Percentiles rank a stretch among this genome's conserved stretches.
Evolutionary conservation across 2,797 vertebrate species (phyloP).

Genomic region (Corythornis leucogaster): DNA sequence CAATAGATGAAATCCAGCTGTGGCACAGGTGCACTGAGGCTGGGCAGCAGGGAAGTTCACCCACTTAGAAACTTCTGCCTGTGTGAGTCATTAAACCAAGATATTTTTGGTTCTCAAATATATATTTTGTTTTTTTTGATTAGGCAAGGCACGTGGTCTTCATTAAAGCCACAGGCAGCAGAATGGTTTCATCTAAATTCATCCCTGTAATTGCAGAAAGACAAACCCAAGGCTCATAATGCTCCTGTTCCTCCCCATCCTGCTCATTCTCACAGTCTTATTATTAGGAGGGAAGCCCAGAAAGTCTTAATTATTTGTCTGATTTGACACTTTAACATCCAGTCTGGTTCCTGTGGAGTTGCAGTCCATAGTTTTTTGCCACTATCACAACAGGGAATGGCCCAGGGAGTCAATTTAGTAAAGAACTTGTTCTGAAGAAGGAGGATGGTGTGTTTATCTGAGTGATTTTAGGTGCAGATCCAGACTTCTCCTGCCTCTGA

Average conservation of each 20-base stretch:
- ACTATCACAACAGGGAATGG: neutral
- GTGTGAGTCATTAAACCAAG: conserved; percentile 46
- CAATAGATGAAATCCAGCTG: conserved; percentile 38
- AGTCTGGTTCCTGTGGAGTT: neutral
- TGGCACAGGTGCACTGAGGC: conserved; percentile 66
- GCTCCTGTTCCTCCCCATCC: neutral
- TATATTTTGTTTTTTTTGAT: conserved; percentile 51
- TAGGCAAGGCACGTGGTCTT: conserved; percentile 51
- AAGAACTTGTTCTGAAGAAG: neutral
- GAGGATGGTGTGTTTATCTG: neutral
- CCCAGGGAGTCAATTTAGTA: neutral
- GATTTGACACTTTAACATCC: neutral
- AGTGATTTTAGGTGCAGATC: neutral
- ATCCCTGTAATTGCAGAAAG: conserved; percentile 29
- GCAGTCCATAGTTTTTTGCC: neutral
- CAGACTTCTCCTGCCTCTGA: neutral
- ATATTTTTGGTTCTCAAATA: conserved; percentile 50
- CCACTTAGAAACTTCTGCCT: conserved; percentile 43
- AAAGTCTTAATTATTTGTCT: neutral
- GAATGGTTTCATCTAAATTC: conserved; percentile 25
- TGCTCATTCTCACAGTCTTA: neutral
- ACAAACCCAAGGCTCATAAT: neutral
- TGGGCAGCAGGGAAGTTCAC: neutral
- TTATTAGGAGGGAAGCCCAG: neutral
- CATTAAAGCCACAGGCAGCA: conserved; percentile 46